A percentile compares a stretch with the other conserved stretches of the same genome.
These are phyloP conservation scores for Lethenteron camtschaticum DNA, from an alignment of 2,113 vertebrate genomes.

Conservation along the genomic window DNA sequence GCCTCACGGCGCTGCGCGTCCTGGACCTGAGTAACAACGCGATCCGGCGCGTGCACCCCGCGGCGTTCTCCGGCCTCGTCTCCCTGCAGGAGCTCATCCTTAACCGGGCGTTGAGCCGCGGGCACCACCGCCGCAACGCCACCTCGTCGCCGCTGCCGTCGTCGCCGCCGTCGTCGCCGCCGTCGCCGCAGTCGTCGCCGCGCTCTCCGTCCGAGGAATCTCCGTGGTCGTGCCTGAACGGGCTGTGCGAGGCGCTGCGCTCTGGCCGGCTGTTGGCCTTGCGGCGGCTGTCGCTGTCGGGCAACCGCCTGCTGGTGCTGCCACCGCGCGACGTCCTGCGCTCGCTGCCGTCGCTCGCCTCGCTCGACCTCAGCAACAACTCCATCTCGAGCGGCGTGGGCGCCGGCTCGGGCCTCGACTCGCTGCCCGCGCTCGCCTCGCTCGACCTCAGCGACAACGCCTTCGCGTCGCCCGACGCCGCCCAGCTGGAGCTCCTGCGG, in stretches of 20 bases:
- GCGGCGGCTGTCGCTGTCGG: constrained; percentile 36
- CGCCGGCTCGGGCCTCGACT: constrained; percentile 28
- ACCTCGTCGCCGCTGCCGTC: neutral
- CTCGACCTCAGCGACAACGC: constrained; percentile 58
- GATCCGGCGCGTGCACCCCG: constrained; percentile 24
- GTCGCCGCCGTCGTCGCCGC: neutral
- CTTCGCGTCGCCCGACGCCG: constrained; percentile 27
- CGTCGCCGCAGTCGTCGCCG: neutral
- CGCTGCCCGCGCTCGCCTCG: constrained; percentile 22
- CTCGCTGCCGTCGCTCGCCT: constrained; percentile 35
- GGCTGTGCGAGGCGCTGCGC: constrained; percentile 21
- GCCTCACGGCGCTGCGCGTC: constrained; percentile 36
- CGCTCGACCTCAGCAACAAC: constrained; percentile 63
- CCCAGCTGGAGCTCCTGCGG: constrained; percentile 26
- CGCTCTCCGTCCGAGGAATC: neutral
- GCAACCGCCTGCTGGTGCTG: constrained; percentile 38
- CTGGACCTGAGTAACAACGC: constrained; percentile 63
- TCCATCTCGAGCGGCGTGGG: constrained; percentile 20
- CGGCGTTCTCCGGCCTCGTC: constrained; percentile 28
- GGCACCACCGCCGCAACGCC: neutral
- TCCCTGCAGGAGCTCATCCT: constrained; percentile 34
- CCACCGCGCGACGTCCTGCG: constrained; percentile 13
- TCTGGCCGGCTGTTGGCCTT: constrained; percentile 25
- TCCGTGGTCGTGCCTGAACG: constrained; percentile 12
- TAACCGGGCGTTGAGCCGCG: constrained; percentile 16